Evolutionary conservation across 2,888 invertebrate genomes (phyloP).

Genomic region (Neria commutata): DNA sequence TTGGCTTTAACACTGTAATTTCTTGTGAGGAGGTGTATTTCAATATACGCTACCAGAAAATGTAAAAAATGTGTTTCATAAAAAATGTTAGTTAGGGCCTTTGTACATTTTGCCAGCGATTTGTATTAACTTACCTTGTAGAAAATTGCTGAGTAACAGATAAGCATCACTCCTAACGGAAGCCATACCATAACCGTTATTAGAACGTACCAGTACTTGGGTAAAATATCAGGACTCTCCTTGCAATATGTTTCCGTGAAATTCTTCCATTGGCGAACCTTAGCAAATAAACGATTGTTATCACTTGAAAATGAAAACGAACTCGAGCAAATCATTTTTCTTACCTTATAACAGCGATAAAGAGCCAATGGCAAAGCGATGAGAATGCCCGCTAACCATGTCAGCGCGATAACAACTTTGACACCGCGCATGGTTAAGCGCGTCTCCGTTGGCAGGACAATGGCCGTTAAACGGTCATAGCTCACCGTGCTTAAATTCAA

Average conservation of each 20-base stretch:
- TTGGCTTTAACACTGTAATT: too few relatives aligned
- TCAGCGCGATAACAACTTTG: constrained; percentile 68
- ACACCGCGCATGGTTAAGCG: constrained; percentile 71
- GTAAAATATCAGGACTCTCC: constrained; percentile 69
- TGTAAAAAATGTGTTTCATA: too few relatives aligned
- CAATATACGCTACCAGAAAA: too few relatives aligned
- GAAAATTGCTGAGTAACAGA: constrained; percentile 77
- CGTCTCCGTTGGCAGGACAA: constrained; percentile 75
- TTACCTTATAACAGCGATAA: constrained; percentile 69
- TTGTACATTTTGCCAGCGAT: background rate
- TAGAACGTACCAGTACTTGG: constrained; percentile 80
- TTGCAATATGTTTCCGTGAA: constrained; percentile 78
- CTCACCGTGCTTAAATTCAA: constrained; percentile 79
- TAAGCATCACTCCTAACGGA: constrained; percentile 74
- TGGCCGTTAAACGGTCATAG: constrained; percentile 82
- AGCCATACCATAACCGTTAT: constrained; percentile 78
- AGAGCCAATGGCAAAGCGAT: constrained; percentile 72
- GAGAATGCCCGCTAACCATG: constrained; percentile 72
- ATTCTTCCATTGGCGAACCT: constrained; percentile 78
- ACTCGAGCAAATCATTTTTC: constrained; percentile 11
- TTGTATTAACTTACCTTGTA: constrained; percentile 64
- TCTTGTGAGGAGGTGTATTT: too few relatives aligned
- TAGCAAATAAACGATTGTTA: constrained; percentile 26
- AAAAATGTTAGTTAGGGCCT: too few relatives aligned
- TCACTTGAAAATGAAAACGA: background rate